A percentile compares a stretch with the other conserved stretches of the same genome.
These are phyloP conservation scores for Blastobasis adustella DNA, from an alignment of 2,888 invertebrate species.

Conservation along the genomic window DNA sequence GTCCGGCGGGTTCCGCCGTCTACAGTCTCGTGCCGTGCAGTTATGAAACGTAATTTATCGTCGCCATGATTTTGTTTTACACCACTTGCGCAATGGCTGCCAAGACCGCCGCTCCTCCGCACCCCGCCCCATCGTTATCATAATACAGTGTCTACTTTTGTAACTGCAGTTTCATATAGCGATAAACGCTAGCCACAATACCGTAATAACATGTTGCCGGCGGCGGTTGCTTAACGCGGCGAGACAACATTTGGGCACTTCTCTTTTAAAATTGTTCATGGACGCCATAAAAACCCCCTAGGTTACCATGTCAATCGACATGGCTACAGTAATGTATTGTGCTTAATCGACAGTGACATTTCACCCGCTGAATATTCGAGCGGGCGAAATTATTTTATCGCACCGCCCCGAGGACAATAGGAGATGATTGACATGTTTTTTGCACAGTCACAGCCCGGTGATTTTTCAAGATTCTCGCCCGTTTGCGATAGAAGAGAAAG, in stretches of 20 bases:
- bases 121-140: constrained; percentile 16
- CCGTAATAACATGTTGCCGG: too few species aligned
- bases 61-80: constrained; percentile 47
- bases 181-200: too few species aligned
- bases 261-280: too few species aligned
- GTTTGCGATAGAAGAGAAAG: constrained; percentile 42
- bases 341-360: too few species aligned
- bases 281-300: too few species aligned
- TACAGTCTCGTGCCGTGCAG: constrained; percentile 34
- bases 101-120: constrained; percentile 22
- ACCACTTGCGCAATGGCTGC: constrained; percentile 49
- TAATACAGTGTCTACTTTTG: constrained; percentile 3
- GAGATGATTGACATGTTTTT: constrained; percentile 38
- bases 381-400: too few species aligned
- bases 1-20: constrained; percentile 42
- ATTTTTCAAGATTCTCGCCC: constrained; percentile 35
- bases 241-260: too few species aligned
- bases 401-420: constrained; percentile 20
- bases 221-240: too few species aligned
- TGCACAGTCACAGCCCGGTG: constrained; percentile 29
- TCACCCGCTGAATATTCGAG: too few species aligned
- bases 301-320: too few species aligned
- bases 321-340: too few species aligned
- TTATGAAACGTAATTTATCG: constrained; percentile 59
- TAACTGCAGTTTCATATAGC: too few species aligned